Base-by-base conservation (phyloP, 1,140 invertebrate genomes). In the Lycorma delicatula region DNA sequence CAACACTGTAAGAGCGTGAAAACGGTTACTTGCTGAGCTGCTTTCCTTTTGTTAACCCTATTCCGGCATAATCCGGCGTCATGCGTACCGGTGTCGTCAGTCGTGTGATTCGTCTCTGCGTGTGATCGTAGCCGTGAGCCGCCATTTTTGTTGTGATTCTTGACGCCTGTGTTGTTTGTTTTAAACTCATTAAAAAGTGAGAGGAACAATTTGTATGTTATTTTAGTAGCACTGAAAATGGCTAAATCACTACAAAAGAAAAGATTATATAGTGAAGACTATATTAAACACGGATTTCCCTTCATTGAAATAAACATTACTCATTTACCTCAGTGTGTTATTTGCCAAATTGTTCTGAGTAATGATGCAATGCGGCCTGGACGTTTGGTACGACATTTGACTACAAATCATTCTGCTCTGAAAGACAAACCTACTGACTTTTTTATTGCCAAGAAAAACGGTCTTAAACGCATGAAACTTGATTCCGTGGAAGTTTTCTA, bases 251-350 rank as follows among this genome's bases (percentile, higher is more conserved):
- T 38, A 38, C 36, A 38, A 48, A 47, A 56, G 29, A 58, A 54
- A 58, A 44, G 56, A 58, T 28, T 29, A 25, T 54, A 20, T 54
- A 54, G 1, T 58, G 49, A 53, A 18, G n/a, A 54, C 41, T 58
- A 53, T 54, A 58, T 58, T 47, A 58, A 58, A 54, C 54, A 58
- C 23, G 49, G 56, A 34, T 58, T 58, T 58, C 38, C 1, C 38
- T 46, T 51, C 47, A 36, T 5, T 29, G 27, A 56, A 13, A 49
- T 29, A 47, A 28, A 51, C 22, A 22, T 25, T 49, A 49, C 13
- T 27, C 25, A 41, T 20, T 44, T 50, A 41, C 31, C 49, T 16
- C 31, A 53, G 56, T 58, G 50, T 20, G 56, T 54, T 9, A 46
- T 25, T 52, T 58, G 49, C 41, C 28, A 48, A 22, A 26, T 54